Base-by-base conservation (phyloP, 2,888 invertebrate genomes). In the Drosophila mimetica region DNA sequence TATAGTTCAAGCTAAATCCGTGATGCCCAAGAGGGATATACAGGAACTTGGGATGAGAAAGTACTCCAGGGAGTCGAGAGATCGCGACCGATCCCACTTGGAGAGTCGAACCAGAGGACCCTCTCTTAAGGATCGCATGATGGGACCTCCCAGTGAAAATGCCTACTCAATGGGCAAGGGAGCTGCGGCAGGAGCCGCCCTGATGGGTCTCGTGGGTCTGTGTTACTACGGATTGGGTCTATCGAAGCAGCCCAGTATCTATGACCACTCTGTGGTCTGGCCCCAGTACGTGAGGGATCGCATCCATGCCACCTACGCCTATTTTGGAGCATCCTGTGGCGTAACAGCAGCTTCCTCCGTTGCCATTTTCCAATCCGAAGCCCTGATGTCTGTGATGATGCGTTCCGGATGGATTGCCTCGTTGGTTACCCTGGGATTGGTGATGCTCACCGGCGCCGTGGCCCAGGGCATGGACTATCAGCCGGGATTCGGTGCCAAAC, bases 221-320 rank as follows among this genome's bases (percentile, higher is more conserved):
- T 98, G 98, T 90, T 99, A 95, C 91, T 99, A 99, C 93, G 99
- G 99, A 22, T 92, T 98, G 44, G 98, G 98, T 54, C 92, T 98
- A 37, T 94, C 96, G 2, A 93, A 94, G 66, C 94, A 95, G 88
- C 93, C 95, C 36, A 98, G 97, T 64, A 95, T 96, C 72, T 92
- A 98, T 50, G 97, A 99, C 89, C 95, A 95, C 89, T 94, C 97
- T 65, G 93, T 95, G 97, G 91, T 97, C 59, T 99, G 99, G 99
- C 98, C 99, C 1, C 93, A 97, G 81, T 96, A 97, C 92, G 98
- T 99, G 0, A 95, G 95, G 88, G 95, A 97, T 47, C 94, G 99
- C 57, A 96, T 99, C 75, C 95, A 94, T 77, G 91, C 95, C 41
- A 99, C 99, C 0, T 99, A 99, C 91, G 92, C 95, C 78, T 99